These are phyloP conservation scores for Rhagoletis zephyria DNA, from an alignment of 1,140 invertebrate genomes.

Conservation along the genomic window DNA sequence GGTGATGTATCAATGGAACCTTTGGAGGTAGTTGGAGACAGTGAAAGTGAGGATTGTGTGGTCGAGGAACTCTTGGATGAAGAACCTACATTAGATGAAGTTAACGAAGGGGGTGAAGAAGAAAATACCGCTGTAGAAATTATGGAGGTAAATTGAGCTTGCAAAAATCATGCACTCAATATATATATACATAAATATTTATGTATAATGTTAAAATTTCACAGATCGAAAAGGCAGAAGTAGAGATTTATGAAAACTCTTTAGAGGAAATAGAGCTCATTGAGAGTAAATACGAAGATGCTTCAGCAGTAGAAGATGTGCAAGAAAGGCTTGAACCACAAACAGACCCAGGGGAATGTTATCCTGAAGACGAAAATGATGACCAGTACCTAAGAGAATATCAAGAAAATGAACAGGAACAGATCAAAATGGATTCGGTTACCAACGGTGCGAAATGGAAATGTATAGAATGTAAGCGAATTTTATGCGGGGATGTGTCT, in stretches of 20 bases:
- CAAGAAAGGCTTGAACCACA: conserved; percentile 1
- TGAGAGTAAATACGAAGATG: not conserved
- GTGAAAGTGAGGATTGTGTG: conserved; percentile 44
- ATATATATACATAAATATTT: too few species aligned
- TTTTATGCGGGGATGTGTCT: conserved; percentile 55
- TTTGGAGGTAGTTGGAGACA: not conserved
- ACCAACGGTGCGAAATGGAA: conserved; percentile 52
- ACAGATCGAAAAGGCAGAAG: not conserved
- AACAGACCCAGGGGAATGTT: not conserved
- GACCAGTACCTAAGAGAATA: conserved; percentile 53
- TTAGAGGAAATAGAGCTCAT: conserved; percentile 16
- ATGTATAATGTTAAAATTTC: not conserved
- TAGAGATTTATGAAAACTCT: not conserved
- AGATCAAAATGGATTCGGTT: not conserved
- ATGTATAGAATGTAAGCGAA: conserved; percentile 55
- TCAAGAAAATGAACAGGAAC: conserved; percentile 15
- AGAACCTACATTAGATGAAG: not conserved
- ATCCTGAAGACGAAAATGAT: conserved; percentile 51
- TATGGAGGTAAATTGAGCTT: not conserved
- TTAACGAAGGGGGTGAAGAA: not conserved
- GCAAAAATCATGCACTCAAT: not conserved
- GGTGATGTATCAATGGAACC: conserved; percentile 18
- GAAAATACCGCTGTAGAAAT: not conserved
- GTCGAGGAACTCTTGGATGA: conserved; percentile 55
- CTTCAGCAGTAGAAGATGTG: not conserved